Base-by-base conservation (phyloP, 2,797 vertebrate species). In the Anguilla anguilla region DNA sequence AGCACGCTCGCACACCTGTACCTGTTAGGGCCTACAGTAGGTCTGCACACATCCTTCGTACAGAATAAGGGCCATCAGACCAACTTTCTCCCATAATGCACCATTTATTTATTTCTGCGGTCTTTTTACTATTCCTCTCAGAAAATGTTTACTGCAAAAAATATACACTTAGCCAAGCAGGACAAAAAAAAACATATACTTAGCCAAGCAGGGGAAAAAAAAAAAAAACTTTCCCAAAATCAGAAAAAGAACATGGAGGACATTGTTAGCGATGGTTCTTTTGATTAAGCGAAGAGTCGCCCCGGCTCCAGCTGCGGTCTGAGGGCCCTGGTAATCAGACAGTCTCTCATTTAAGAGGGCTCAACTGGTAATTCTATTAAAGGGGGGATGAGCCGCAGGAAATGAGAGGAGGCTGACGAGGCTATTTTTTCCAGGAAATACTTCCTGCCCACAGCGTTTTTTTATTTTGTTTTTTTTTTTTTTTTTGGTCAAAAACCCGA, bases 321-420 rank as follows among this genome's bases (percentile, higher is more conserved):
- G 85, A 93, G 93, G 93, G 92, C 91, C 94, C 92, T 94, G 19
- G 55, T 85, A 96, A 95, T 95, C 94, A 95, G 92, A 91, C 92
- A 92, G 93, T 95, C 93, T 90, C 93, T 94, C 94, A 95, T 96
- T 95, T 96, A 95, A 95, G 94, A 94, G 95, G 94, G 92, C 94
- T 95, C 95, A 95, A 94, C 94, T 94, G 95, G 95, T 96, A 96
- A 96, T 96, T 95, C 95, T 93, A 94, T 96, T 96, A 94, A 94
- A 93, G 91, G 89, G 49, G 92, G 90, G 93, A 93, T 95, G 94
- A 95, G 94, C 94, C 93, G 93, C 94, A 96, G 96, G 95, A 96
- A 96, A 96, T 96, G 95, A 96, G 95, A 96, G 35, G 43, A 19
- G 72, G 91, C 92, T 88, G 89, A 92, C 22, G 4, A 6, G 69